A percentile compares a stretch with the other conserved stretches of the same genome.
These are phyloP conservation scores for Drosophila guanche DNA, from an alignment of 1,140 invertebrate species.

Conservation along the genomic window DNA sequence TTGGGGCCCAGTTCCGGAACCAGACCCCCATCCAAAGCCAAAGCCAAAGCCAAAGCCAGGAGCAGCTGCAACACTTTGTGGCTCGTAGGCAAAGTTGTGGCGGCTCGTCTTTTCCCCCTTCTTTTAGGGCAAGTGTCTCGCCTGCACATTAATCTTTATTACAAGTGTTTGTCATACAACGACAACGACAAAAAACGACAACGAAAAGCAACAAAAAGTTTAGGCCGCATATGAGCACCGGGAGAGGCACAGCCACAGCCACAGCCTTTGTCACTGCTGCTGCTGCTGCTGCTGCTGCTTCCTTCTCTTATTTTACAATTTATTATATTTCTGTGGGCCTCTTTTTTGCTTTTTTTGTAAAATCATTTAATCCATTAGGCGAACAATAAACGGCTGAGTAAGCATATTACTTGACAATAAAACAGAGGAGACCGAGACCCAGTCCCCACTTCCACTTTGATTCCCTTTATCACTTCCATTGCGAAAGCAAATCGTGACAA, in stretches of 20 bases:
- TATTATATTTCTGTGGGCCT: constrained; percentile 69
- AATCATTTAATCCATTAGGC: constrained; percentile 82
- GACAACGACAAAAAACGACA: constrained; percentile 13
- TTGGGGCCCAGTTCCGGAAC: constrained; percentile 18
- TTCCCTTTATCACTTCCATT: too few species aligned
- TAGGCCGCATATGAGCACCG: constrained; percentile 39
- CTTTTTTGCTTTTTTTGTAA: constrained; percentile 56
- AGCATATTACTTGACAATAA: constrained; percentile 80
- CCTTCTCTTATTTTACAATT: constrained; percentile 75
- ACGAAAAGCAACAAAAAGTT: constrained; percentile 34
- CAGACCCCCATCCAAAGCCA: too few species aligned
- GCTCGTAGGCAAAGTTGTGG: constrained; percentile 63
- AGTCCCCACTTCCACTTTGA: background rate
- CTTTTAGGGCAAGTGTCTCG: constrained; percentile 17
- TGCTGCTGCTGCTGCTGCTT: constrained; percentile 17
- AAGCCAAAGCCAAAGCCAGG: constrained; percentile 7
- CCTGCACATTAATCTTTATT: constrained; percentile 76
- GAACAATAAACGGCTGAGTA: constrained; percentile 81
- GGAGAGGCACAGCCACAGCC: background rate
- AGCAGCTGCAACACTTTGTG: constrained; percentile 52
- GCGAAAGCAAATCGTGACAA: constrained; percentile 28
- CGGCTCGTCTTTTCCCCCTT: background rate
- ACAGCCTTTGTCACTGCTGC: constrained; percentile 72
- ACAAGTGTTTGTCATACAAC: constrained; percentile 76
- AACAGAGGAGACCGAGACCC: constrained; percentile 41